Evolutionary conservation across 2,888 invertebrate genomes (phyloP).

Genomic region (Prosopocoilus inquinatus): DNA sequence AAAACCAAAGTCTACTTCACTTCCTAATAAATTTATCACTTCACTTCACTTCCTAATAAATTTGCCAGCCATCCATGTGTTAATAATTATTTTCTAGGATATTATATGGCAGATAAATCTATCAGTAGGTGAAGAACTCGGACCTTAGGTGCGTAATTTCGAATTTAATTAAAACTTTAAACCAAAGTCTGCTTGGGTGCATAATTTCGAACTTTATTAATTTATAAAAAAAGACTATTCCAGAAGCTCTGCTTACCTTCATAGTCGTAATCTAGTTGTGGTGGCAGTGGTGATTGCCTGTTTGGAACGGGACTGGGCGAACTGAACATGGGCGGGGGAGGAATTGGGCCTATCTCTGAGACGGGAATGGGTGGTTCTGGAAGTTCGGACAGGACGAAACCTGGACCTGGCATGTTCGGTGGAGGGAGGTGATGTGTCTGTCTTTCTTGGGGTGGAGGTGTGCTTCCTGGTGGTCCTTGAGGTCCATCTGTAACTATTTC

Average conservation of each 20-base stretch:
- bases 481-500: slow-evolving; percentile 19
- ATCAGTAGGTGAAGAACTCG: no score
- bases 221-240: no score
- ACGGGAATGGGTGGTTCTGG: slow-evolving; percentile 91
- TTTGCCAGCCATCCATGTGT: no score
- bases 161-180: no score
- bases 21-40: no score
- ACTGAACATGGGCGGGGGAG: slow-evolving; percentile 93
- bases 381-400: slow-evolving; percentile 77
- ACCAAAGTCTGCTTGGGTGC: no score
- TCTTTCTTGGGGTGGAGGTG: slow-evolving; percentile 49
- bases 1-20: no score
- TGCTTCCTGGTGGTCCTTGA: slow-evolving; percentile 53
- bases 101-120: no score
- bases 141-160: no score
- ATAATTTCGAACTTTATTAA: no score
- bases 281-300: slow-evolving; percentile 50
- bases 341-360: slow-evolving; percentile 83
- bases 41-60: no score
- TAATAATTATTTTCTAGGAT: no score
- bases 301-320: slow-evolving; percentile 75
- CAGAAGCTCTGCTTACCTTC: slow-evolving; percentile 55
- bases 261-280: slow-evolving; percentile 58
- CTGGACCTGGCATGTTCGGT: slow-evolving; percentile 30
- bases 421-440: slow-evolving; percentile 41